A percentile compares a stretch with the other conserved stretches of the same genome.
These are phyloP conservation scores for Ophion slaviceki DNA, from an alignment of 2,888 invertebrate species.

Conservation along the genomic window DNA sequence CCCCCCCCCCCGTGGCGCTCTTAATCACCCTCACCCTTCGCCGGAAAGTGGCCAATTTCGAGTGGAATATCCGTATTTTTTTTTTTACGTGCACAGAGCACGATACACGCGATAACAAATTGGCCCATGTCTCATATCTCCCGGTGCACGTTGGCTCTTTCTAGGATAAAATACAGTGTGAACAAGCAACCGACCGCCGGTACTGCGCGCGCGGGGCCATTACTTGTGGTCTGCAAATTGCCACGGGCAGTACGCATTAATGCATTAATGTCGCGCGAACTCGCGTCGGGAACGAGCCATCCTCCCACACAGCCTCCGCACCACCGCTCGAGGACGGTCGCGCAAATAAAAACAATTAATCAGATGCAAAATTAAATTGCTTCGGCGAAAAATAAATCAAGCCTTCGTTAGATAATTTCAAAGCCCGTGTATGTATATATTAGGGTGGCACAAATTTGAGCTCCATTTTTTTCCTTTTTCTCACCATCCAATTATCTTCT, in stretches of 20 bases:
- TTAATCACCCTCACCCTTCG: neutral
- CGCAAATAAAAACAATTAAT: conserved; percentile 47
- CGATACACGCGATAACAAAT: conserved; percentile 74
- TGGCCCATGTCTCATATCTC: conserved; percentile 77
- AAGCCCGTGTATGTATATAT: neutral
- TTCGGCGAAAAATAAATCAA: conserved; percentile 32
- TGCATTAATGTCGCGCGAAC: conserved; percentile 76
- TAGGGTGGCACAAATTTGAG: too few relatives aligned
- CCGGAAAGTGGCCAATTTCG: conserved; percentile 49
- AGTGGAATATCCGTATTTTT: conserved; percentile 24
- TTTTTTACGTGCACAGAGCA: conserved; percentile 27
- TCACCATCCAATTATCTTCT: too few relatives aligned
- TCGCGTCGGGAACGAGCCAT: neutral
- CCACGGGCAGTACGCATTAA: conserved; percentile 70
- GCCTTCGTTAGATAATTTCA: neutral
- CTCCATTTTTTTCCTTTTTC: too few relatives aligned
- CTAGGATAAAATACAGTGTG: conserved; percentile 72
- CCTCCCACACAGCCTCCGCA: neutral
- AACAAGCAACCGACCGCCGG: conserved; percentile 56
- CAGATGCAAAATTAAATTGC: conserved; percentile 7
- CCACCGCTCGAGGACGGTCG: conserved; percentile 32
- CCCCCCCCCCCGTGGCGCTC: conserved; percentile 3
- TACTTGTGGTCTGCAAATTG: conserved; percentile 77
- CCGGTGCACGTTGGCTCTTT: conserved; percentile 37
- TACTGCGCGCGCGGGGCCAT: conserved; percentile 72